Evolutionary conservation across 2,797 vertebrate genomes (phyloP).

Genomic region (Microcaecilia unicolor): DNA sequence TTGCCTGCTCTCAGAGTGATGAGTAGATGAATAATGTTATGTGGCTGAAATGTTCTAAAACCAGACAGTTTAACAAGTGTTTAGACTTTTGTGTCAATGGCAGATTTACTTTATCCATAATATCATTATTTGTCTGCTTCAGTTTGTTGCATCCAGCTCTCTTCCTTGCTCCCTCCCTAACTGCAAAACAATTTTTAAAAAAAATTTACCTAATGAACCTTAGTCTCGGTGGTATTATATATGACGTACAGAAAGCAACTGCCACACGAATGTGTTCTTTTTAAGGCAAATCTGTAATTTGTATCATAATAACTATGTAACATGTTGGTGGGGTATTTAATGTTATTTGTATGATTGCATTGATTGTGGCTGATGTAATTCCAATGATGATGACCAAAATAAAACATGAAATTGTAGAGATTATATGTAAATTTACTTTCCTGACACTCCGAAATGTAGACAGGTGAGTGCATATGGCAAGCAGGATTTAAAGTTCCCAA

Average conservation of each 20-base stretch:
- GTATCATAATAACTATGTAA: not conserved
- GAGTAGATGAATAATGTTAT: slow-evolving; percentile 76
- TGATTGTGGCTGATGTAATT: not conserved
- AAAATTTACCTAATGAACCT: slow-evolving; percentile 12
- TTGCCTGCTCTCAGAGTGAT: slow-evolving; percentile 79
- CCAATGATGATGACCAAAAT: not conserved
- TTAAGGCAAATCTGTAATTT: not conserved
- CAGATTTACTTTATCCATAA: slow-evolving; percentile 52
- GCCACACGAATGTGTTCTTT: not conserved
- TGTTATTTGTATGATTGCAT: not conserved
- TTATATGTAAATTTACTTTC: no score
- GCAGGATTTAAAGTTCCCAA: no score
- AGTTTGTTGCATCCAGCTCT: slow-evolving; percentile 20
- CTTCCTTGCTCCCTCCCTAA: slow-evolving; percentile 6
- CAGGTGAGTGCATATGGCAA: no score
- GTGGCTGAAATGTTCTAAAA: slow-evolving; percentile 66
- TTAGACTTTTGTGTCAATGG: slow-evolving; percentile 53
- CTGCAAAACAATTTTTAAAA: no score
- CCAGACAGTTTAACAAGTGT: slow-evolving; percentile 62
- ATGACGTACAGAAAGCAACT: no score
- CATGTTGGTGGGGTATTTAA: accelerated
- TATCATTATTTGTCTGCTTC: slow-evolving; percentile 36
- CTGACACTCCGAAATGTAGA: no score
- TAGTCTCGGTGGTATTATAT: slow-evolving; percentile 4
- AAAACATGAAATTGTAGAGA: not conserved